Percentiles rank a stretch among this genome's conserved stretches.
phyloP scores from a whole-genome alignment of 2,113 vertebrate genomes.

The Grammomys dolichurus region DNA sequence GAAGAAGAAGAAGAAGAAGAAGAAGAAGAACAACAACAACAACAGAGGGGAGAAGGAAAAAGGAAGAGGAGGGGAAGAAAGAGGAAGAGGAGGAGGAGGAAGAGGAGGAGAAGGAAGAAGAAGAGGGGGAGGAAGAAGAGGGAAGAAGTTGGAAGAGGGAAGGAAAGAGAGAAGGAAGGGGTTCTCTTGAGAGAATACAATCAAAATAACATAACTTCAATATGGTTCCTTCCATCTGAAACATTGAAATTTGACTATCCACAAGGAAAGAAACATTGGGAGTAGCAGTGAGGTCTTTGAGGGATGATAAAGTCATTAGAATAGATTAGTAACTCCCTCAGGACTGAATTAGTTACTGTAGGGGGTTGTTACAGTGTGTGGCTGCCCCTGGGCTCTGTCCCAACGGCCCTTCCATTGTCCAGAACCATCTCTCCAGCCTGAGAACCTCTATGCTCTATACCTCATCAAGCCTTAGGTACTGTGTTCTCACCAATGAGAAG shows the following conservation, averaged over 20 bases:
- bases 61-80: too few species aligned
- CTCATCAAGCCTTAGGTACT: not conserved
- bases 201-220: not conserved
- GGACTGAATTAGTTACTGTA: not conserved
- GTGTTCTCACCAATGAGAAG: not conserved
- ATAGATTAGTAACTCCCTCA: not conserved
- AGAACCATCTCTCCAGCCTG: not conserved
- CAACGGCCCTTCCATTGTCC: not conserved
- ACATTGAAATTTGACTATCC: not conserved
- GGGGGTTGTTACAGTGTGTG: accelerated
- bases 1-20: too few species aligned
- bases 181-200: not conserved
- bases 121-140: not conserved
- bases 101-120: too few species aligned
- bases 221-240: not conserved
- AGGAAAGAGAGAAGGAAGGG: not conserved
- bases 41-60: not conserved
- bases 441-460: not conserved
- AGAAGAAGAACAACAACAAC: too few species aligned
- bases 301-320: not conserved
- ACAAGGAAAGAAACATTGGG: too few species aligned
- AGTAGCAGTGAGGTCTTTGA: not conserved
- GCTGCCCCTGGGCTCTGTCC: too few species aligned
- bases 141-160: too few species aligned
- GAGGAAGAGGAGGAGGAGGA: too few species aligned